Percentiles rank a stretch among this genome's conserved stretches.
phyloP scores from a whole-genome alignment of 1,140 invertebrate species.

The Rhagoletis pomonella region DNA sequence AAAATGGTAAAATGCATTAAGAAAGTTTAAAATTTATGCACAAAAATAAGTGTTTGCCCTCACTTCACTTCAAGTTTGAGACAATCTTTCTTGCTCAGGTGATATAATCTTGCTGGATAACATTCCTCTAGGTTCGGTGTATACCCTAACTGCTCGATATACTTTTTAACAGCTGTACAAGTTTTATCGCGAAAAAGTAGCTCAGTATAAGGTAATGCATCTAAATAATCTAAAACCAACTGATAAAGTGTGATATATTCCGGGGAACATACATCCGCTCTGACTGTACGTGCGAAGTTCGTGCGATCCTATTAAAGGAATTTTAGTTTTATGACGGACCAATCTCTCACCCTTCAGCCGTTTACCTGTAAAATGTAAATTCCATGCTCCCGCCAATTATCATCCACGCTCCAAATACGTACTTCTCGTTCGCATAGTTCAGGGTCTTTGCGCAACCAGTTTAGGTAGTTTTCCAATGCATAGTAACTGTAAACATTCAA shows the following conservation, averaged over 20 bases:
- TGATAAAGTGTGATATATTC: not conserved
- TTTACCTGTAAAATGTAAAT: conserved; percentile 39
- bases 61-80: not conserved
- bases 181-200: conserved; percentile 9
- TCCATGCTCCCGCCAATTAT: conserved; percentile 29
- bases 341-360: not conserved
- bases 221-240: not conserved
- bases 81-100: not conserved
- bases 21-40: no score
- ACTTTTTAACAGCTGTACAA: not conserved
- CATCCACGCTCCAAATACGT: not conserved
- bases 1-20: no score
- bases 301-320: not conserved
- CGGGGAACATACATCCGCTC: not conserved
- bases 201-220: not conserved
- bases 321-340: not conserved
- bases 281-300: not conserved
- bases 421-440: not conserved
- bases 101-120: not conserved
- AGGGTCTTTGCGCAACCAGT: not conserved
- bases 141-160: not conserved
- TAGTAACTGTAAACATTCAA: not conserved
- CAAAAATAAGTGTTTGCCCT: not conserved
- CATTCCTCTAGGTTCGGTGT: not conserved
- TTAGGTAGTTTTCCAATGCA: not conserved